Conservation (phyloP, 2,113 vertebrate species). For the Callorhinus ursinus region DNA sequence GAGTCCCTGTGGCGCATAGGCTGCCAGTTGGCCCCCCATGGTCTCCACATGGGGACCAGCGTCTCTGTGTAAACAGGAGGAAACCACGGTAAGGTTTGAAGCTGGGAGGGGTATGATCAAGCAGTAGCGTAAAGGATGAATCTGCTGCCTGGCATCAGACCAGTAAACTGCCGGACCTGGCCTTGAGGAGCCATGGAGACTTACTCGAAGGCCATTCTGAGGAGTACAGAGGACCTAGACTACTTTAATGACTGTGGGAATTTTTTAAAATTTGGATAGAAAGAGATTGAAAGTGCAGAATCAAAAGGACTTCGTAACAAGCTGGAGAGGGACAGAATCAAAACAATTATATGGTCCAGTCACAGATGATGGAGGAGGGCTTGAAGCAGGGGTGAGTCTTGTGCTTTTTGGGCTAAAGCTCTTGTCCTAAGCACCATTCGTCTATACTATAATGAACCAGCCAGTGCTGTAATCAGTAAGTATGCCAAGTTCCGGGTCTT, state of each 20-base stretch:
- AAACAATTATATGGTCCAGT: neutral
- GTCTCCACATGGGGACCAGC: neutral
- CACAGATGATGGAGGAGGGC: neutral
- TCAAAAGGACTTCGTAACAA: neutral
- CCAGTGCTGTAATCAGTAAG: neutral
- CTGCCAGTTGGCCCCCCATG: accelerated
- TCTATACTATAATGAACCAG: neutral
- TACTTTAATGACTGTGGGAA: neutral
- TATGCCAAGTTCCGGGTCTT: neutral
- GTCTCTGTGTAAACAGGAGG: neutral
- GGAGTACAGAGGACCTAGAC: neutral
- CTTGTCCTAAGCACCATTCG: neutral
- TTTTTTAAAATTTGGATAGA: neutral
- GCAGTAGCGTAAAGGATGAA: neutral
- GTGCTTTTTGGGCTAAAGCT: neutral
- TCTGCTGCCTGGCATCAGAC: accelerated
- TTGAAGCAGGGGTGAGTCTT: neutral
- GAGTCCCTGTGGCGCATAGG: neutral
- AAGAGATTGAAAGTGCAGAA: neutral
- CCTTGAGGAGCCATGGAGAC: neutral
- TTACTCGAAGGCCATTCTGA: neutral
- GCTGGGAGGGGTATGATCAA: accelerated
- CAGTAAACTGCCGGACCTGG: neutral
- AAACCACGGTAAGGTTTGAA: neutral
- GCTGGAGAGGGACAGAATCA: neutral